Conservation (phyloP, 2,797 vertebrate genomes). For the Selene dorsalis region DNA sequence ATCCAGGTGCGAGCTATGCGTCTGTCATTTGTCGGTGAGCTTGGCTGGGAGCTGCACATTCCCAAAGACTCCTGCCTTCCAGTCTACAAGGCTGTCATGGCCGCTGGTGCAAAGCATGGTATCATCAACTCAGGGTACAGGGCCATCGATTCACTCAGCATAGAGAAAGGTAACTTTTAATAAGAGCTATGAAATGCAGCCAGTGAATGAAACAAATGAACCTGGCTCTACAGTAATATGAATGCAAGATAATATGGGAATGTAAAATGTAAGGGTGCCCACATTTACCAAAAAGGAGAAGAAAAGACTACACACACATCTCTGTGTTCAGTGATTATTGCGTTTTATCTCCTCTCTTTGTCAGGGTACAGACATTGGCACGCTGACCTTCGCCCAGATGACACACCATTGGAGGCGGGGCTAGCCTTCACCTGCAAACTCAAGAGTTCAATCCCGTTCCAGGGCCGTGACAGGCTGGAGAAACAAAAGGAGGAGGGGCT, state of each 20-base stretch:
- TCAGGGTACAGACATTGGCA: conserved; percentile 98
- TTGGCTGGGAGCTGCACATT: conserved; percentile 97
- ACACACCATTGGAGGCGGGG: conserved; percentile 93
- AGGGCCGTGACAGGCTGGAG: conserved; percentile 90
- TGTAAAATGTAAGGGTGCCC: background rate
- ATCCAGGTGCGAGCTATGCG: conserved; percentile 93
- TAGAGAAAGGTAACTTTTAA: conserved; percentile 90
- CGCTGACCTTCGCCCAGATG: conserved; percentile 91
- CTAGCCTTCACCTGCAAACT: conserved; percentile 96
- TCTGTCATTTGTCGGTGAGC: conserved; percentile 94
- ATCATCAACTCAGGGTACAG: conserved; percentile 93
- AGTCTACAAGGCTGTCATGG: conserved; percentile 92
- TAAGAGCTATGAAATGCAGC: background rate
- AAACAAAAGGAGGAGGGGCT: conserved; percentile 88
- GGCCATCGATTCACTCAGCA: conserved; percentile 97
- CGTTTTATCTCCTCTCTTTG: background rate
- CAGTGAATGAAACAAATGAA: background rate
- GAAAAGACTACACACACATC: background rate
- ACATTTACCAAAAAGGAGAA: background rate
- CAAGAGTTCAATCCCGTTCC: conserved; percentile 88
- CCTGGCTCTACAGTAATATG: background rate
- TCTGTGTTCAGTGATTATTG: background rate
- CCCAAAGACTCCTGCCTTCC: conserved; percentile 87
- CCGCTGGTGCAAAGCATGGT: conserved; percentile 86
- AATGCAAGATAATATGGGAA: background rate